Base-by-base conservation (phyloP, 2,888 invertebrate genomes). In the Andrena fulva region DNA sequence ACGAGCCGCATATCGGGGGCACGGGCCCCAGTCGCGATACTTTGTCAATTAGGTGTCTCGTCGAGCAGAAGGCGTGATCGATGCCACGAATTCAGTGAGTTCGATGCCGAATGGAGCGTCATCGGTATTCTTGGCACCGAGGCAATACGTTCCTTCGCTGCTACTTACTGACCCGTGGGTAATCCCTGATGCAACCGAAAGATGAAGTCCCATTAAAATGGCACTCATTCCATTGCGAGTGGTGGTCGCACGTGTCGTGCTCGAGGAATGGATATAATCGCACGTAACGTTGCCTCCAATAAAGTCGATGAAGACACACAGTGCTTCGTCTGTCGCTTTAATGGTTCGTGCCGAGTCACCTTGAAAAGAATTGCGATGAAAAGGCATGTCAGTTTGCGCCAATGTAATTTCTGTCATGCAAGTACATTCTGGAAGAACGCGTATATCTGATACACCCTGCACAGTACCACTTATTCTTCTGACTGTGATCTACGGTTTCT, bases 51-150 rank as follows among this genome's bases (percentile, higher is more conserved):
- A 82, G 70, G 67, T 59, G 74, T 68, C 81, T 70, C 68, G 64
- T 63, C 52, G 72, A 73, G 81, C 70, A 67, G 71, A 76, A 79
- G 60, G 60, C 62, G 50, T 59, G 29, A 77, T 78, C 80, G 78
- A 72, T 71, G 70, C 72, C 52, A 68, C 62, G 62, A 27, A 80
- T 70, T 64, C 56, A 54, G 67, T 35, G 52, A 50, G 66, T 71
- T 74, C 74, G 24, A 50, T 52, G 50, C 50, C 31, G 64, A 54
- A 59, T 59, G 54, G 68, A 69, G 67, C 76, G 76, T 78, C 85
- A 71, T 84, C 73, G 85, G 72, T 85, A 85, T 85, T 85, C 85
- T 77, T 74, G 70, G 48, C 77, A 52, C 73, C 74, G 69, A 64
- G 68, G 33, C 59, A 56, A 76, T 70, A 70, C 63, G 75, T 72